Base-by-base conservation (phyloP, 2,797 vertebrate genomes). In the Anguilla anguilla region DNA sequence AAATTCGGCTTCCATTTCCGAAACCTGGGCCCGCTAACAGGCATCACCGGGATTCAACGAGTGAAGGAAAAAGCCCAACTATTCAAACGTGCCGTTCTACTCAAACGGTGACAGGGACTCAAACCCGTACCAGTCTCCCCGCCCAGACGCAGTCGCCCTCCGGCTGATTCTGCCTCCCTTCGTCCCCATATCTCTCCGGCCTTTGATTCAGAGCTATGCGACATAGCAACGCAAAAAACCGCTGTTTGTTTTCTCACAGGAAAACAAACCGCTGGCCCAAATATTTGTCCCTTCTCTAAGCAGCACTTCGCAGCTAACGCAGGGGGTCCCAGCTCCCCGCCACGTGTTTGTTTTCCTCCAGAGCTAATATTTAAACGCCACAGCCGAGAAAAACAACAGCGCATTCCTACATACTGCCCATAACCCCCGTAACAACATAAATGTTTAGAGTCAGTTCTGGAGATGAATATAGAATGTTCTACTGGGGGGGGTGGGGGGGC, bases 201-300 rank as follows among this genome's bases (percentile, higher is more conserved):
- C 81, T 69, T 39, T 31, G 17, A 28, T 43, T 89, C 85, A 86
- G 88, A 86, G 87, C 88, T 84, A 61, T 86, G 90, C 89, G 86
- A 89, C 90, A 86, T 90, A 91, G 92, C 92, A 92, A 93, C 93
- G 90, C 86, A 69, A 77, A 69, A 77, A 25, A 19, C 59, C 86
- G 83, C 64, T 91, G 91, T 91, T 92, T 91, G 89, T 92, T 91
- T 92, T 92, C 92, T 92, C 93, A 92, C 91, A 92, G 90, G 90
- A 92, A 92, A 92, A 92, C 89, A 90, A 92, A 90, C 88, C 86
- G 59, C 83, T 11, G 83, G 88, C 89, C 89, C 91, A 91, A 93
- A 92, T 92, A 91, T 91, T 91, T 93, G 89, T 86, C 86, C 86
- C 87, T 89, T 89, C 90, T 61, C 91, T 90, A 88, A 90, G 90